Percentiles rank a stretch among this genome's conserved stretches.
phyloP scores from a whole-genome alignment of 1,140 invertebrate species.

The Alviniconcha marisindica region DNA sequence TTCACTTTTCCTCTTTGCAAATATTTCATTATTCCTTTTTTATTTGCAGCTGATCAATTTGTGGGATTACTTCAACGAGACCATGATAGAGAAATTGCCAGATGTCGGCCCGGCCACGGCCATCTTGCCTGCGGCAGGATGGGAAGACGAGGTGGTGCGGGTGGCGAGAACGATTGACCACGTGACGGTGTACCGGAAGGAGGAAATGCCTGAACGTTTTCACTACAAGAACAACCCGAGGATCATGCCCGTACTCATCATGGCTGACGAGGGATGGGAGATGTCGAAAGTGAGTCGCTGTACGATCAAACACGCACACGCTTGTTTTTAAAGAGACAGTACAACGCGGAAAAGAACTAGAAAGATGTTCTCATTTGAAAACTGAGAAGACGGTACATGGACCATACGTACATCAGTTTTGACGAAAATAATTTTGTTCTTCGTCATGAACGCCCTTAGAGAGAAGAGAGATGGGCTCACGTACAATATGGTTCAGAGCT shows the following conservation, averaged over 20 bases:
- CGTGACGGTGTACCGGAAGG: constrained; percentile 69
- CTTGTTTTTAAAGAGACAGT: too few relatives aligned
- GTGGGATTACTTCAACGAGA: constrained; percentile 34
- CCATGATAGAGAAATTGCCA: constrained; percentile 27
- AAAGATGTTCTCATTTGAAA: too few relatives aligned
- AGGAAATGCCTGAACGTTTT: constrained; percentile 76
- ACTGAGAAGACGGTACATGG: too few relatives aligned
- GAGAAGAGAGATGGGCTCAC: too few relatives aligned
- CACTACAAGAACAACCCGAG: constrained; percentile 81
- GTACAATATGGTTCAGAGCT: too few relatives aligned
- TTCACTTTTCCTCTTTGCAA: not conserved
- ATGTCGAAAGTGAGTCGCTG: constrained; percentile 36
- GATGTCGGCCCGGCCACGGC: constrained; percentile 38
- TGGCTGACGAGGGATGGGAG: constrained; percentile 60
- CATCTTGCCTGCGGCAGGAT: constrained; percentile 43
- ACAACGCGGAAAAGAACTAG: too few relatives aligned
- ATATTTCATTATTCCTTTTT: not conserved
- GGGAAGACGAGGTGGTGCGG: constrained; percentile 24
- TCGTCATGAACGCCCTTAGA: too few relatives aligned
- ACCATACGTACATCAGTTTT: too few relatives aligned
- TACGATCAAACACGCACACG: too few relatives aligned
- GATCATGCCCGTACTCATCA: constrained; percentile 68
- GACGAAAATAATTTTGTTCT: too few relatives aligned
- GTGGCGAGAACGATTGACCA: constrained; percentile 77
- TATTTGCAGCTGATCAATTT: constrained; percentile 49